Percentiles rank a stretch among this genome's conserved stretches.
phyloP scores from a whole-genome alignment of 2,888 invertebrate species.

The Brenthis daphne region DNA sequence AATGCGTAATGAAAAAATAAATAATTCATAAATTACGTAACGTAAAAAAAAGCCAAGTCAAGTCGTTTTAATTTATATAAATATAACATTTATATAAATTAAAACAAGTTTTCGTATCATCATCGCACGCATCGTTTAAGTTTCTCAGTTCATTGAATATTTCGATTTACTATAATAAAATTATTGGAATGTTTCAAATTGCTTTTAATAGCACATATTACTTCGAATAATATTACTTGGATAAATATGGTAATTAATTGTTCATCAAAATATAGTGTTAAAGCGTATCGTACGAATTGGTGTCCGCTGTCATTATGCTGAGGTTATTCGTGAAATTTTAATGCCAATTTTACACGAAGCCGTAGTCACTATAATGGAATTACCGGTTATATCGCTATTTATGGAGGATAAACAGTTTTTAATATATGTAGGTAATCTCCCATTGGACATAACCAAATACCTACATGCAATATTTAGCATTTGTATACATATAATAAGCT shows the following conservation, averaged over 20 bases:
- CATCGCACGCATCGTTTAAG: constrained; percentile 13
- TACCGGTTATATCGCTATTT: constrained; percentile 14
- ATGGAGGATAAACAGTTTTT: constrained; percentile 21
- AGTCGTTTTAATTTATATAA: constrained; percentile 1
- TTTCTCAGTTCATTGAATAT: constrained; percentile 24
- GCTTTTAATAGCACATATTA: constrained; percentile 30
- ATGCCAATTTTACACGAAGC: constrained; percentile 36
- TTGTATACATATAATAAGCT: no score
- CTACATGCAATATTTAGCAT: no score
- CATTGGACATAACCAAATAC: constrained; percentile 5
- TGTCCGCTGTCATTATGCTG: constrained; percentile 33
- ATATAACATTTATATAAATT: constrained; percentile 6
- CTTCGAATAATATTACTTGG: constrained; percentile 32
- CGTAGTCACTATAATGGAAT: constrained; percentile 23
- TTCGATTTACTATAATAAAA: constrained; percentile 24
- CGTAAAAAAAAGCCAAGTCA: not conserved
- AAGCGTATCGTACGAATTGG: constrained; percentile 31
- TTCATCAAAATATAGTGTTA: constrained; percentile 33
- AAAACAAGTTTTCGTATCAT: constrained; percentile 12
- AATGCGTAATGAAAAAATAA: no score
- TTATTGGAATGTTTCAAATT: constrained; percentile 30
- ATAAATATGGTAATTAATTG: constrained; percentile 43
- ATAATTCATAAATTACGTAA: no score
- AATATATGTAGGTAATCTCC: constrained; percentile 1
- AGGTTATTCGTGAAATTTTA: constrained; percentile 40